Base-by-base conservation (phyloP, 2,888 invertebrate species). In the Sphaerophoria rueppellii region DNA sequence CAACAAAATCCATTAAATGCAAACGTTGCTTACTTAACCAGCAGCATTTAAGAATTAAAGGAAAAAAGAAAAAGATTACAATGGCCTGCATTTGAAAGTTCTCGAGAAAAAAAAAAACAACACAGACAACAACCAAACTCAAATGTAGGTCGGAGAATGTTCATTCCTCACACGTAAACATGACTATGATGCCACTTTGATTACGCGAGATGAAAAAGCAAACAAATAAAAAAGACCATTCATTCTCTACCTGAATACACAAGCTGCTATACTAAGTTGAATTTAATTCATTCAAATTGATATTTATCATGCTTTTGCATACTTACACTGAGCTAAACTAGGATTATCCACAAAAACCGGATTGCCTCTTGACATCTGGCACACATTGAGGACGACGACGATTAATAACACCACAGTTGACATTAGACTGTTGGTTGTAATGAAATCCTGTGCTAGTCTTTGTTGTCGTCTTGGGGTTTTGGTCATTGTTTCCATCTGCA, bases 241-340 rank as follows among this genome's bases (percentile, higher is more conserved):
- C 12, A 24, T n/a, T 50, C 57, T 54, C 46, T 52, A 65, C 78
- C 70, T 73, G 73, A 63, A 82, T 72, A 69, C 78, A 4, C 67
- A 75, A 58, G 14, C 7, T 34, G 34, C 12, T n/a, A 6, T 34
- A 34, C 34, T 5, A 52, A 48, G 32, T 37, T 37, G 32, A 40
- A 35, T 35, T 52, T 7, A 72, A 78, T 58, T 57, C 60, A 78
- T 58, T 57, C 60, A 24, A 58, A 52, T 61, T 61, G 61, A 70
- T 63, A 55, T 73, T 32, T 43, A 58, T 71, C 60, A 24, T 1
- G 24, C 24, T 24, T 24, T 24, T 67, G 37, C 71, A 69, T 90
- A 92, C 92, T 92, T 91, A 92, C 92, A 92, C 85, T 92, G 91
- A 79, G 91, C 90, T 91, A 92, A 89, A 88, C 91, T 91, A 88